Conservation (phyloP, 2,888 invertebrate genomes). For the Alitta virens region DNA sequence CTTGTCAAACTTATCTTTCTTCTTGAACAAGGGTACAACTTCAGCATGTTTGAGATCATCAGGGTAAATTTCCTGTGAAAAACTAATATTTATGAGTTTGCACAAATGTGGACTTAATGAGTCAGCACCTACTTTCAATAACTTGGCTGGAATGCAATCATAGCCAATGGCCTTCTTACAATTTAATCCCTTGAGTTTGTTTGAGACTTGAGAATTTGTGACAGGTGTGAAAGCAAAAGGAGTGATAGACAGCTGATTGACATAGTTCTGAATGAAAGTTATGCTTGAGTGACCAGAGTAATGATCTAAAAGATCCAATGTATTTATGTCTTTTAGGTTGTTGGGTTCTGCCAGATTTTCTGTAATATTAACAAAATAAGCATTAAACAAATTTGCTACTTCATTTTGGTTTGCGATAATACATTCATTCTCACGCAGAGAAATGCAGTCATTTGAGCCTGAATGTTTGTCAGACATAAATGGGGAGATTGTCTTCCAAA, state of each 20-base stretch:
- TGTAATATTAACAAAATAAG: not conserved
- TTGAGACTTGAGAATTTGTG: not conserved
- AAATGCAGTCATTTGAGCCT: not conserved
- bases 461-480: not conserved
- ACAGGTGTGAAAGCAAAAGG: too few relatives aligned
- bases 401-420: not conserved
- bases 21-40: not conserved
- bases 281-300: not conserved
- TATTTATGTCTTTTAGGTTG: not conserved
- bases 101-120: not conserved
- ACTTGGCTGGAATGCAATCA: not conserved
- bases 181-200: not conserved
- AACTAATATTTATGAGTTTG: not conserved
- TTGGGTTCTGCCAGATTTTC: not conserved
- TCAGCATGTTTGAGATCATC: not conserved
- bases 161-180: not conserved
- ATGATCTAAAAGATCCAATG: not conserved
- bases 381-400: not conserved
- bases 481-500: not conserved
- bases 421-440: not conserved
- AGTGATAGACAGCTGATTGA: not conserved
- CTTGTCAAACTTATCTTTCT: not conserved
- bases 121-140: not conserved
- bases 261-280: not conserved
- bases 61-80: not conserved